Base-by-base conservation (phyloP, 2,113 vertebrate species). In the Dasyurus viverrinus region DNA sequence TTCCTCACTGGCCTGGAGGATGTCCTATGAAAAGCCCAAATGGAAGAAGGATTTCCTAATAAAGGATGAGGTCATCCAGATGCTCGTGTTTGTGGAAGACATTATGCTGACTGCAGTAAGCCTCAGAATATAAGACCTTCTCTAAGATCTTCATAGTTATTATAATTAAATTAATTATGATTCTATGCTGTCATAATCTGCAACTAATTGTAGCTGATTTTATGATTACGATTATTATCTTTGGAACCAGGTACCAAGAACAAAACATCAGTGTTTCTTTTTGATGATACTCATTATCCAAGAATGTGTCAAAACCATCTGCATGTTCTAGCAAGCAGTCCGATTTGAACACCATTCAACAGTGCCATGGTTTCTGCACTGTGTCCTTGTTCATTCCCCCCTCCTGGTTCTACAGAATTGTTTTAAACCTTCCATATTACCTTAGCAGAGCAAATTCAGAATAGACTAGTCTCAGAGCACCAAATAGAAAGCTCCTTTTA, bases 121-220 rank as follows among this genome's bases (percentile, higher is more conserved):
- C 68, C 5, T 42, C 68, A 84, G 16, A 84, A 42, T 84, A 42
- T 6, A 84, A 23, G 5, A 19, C 68, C n/a, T 84, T 84, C 19
- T 42, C n/a, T 42, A 84, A 19, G 68, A 84, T 23, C 68, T 23
- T 84, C 89, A 84, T 53, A 93, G 92, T 92, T 93, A 89, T 92
- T 96, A 12, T 93, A 96, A 92, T 95, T 96, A 94, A 90, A 54
- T 91, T 91, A 46, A 57, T 92, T 96, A 92, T 90, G 55, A 36
- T 96, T 95, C 94, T 55, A 24, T 52, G 53, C 54, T 95, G 1
- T 84, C 19, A 92, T 95, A 60, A 91, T 55, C 23, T 95, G 53
- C 8, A 93, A 91, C 60, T 92, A 96, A 96, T 96, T 93, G 89
- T n/a, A 95, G n/a, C 53, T 53, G 68, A 76, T 42, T 84, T 84